Evolutionary conservation across 2,888 invertebrate genomes (phyloP), one percentile per base, ranked within the genome.

Genomic region (Lepetodrilus schrolli): DNA sequence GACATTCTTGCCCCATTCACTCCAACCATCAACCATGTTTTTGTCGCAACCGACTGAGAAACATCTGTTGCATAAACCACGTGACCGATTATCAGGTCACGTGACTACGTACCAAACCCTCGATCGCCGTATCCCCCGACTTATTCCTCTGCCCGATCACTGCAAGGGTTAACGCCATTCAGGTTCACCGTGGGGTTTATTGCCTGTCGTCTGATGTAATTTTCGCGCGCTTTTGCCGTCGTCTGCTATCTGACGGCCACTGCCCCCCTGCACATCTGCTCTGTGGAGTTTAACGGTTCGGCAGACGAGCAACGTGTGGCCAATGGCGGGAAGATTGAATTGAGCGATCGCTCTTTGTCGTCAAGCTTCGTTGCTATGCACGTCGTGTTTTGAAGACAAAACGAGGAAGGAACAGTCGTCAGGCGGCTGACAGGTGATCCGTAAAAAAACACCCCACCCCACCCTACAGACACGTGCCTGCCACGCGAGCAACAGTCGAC

Each of bases 401-500:
- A 34, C 5, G 34, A 58, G 17, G 34, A n/a, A 30, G 34, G 58
- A 30, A 34, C 58, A 58, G 23, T 58, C 34, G 58, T 17, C 58
- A 30, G 7, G 30, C 58, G 58, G 34, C 34, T 30, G 58, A 30
- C 58, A 58, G 58, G 58, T 58, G 58, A 58, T 34, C 58, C 10
- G 34, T 10, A 58, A 58, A 30, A 58, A 58, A 17, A 58, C n/a
- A n/a, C n/a, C n/a, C n/a, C n/a, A n/a, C n/a, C n/a, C n/a, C n/a
- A n/a, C n/a, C n/a, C n/a, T n/a, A n/a, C n/a, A 23, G 58, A 26
- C 58, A 58, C 58, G 58, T 58, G 58, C 58, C 58, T 58, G 58
- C 30, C 58, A 58, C 58, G 58, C 58, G 58, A 58, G 30, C 26
- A 10, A 34, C 58, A 58, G 58, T 30, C 58, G 58, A 58, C 58